These are phyloP conservation scores for Pteronura brasiliensis DNA, from an alignment of 2,113 vertebrate species.

Conservation along the genomic window DNA sequence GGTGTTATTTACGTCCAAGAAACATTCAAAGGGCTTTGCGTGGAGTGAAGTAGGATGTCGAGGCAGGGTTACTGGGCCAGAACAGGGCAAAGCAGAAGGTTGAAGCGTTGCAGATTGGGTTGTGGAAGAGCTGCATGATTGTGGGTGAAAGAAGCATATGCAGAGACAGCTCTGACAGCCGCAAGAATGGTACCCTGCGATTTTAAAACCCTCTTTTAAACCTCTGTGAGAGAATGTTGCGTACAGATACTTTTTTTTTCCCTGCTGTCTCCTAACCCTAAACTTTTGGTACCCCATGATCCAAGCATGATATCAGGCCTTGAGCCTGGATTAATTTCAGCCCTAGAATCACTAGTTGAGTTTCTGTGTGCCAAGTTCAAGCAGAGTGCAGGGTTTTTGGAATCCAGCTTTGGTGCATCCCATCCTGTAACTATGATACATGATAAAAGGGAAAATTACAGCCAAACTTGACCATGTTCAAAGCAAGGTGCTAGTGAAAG, in stretches of 20 bases:
- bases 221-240: conserved; percentile 14
- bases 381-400: conserved; percentile 84
- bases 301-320: conserved; percentile 76
- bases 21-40: neutral
- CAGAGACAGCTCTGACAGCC: accelerated
- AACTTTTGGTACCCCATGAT: conserved; percentile 63
- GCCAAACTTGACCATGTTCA: conserved; percentile 82
- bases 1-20: neutral
- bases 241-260: conserved; percentile 57
- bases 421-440: conserved; percentile 84
- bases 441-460: conserved; percentile 84
- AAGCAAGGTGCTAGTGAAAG: conserved; percentile 85
- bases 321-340: conserved; percentile 69
- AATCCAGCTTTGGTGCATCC: conserved; percentile 78
- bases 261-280: conserved; percentile 49
- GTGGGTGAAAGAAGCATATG: accelerated
- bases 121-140: too few relatives aligned
- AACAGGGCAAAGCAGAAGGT: neutral
- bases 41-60: neutral
- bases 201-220: neutral
- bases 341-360: conserved; percentile 74
- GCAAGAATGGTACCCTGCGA: neutral
- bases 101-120: accelerated
- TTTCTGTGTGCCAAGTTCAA: conserved; percentile 85
- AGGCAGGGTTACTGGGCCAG: neutral